Conservation (phyloP, 1,140 invertebrate genomes). For the Anastatus disparis region DNA sequence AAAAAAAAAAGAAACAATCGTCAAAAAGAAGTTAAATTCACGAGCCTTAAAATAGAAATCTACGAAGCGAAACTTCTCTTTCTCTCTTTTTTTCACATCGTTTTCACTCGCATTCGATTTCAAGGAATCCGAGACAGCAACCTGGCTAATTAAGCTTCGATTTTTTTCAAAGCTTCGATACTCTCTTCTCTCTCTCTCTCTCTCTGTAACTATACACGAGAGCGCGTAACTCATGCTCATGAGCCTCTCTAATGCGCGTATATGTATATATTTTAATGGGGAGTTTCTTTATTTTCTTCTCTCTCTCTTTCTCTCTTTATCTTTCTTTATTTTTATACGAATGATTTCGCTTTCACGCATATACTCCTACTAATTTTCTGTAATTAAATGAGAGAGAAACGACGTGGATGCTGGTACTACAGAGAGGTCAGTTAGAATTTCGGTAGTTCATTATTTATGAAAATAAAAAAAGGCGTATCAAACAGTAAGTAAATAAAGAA, state of each 20-base stretch:
- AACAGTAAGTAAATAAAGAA: no score
- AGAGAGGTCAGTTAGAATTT: no score
- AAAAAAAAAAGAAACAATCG: background rate
- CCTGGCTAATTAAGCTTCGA: constrained; percentile 30
- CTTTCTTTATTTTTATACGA: background rate
- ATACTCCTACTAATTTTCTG: background rate
- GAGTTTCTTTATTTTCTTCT: background rate
- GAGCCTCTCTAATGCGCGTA: no score
- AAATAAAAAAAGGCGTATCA: no score
- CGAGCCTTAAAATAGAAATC: constrained; percentile 24
- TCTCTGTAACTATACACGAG: no score
- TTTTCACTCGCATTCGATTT: constrained; percentile 25
- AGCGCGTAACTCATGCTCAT: no score
- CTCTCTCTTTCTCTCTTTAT: background rate
- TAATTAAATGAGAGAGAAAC: constrained; percentile 12
- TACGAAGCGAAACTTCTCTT: background rate
- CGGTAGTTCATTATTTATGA: no score
- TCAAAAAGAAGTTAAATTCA: background rate
- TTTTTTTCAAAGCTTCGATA: constrained; percentile 25
- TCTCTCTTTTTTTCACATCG: no score
- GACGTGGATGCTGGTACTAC: no score
- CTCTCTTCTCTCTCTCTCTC: background rate
- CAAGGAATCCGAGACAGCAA: constrained; percentile 32
- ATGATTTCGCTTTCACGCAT: background rate
- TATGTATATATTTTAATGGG: no score